phyloP scores from a whole-genome alignment of 2,888 invertebrate genomes.

The Melanostoma scalare region DNA sequence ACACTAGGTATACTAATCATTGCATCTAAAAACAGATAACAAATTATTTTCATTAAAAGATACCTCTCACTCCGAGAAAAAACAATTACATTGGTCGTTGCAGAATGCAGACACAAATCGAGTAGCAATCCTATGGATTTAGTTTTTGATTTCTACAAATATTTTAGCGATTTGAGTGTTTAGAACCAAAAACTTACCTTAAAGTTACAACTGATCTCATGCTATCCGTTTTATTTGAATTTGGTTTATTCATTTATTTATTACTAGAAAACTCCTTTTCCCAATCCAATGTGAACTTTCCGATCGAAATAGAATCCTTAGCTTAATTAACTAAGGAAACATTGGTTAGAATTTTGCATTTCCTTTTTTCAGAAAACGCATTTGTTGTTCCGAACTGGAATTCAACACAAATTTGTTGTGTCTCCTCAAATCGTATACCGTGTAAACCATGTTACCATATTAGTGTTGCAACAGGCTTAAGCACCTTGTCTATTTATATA shows the following conservation, averaged over 20 bases:
- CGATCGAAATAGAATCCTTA: conserved; percentile 16
- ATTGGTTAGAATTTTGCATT: conserved; percentile 24
- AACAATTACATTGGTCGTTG: no score
- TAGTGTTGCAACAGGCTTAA: background rate
- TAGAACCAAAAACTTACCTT: conserved; percentile 44
- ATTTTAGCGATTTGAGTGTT: background rate
- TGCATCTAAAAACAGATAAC: no score
- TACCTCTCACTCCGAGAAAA: no score
- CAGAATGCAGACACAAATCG: no score
- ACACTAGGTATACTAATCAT: no score
- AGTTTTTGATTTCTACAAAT: background rate
- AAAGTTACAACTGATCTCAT: conserved; percentile 62
- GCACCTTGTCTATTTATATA: background rate
- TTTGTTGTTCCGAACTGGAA: background rate
- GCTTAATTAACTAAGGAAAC: background rate
- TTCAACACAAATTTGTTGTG: conserved; percentile 15
- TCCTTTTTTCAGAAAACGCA: background rate
- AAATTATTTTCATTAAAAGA: no score
- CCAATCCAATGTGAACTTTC: background rate
- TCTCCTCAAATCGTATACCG: no score
- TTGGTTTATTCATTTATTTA: conserved; percentile 20
- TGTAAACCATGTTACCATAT: conserved; percentile 15
- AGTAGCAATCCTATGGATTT: no score
- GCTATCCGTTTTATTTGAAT: conserved; percentile 63
- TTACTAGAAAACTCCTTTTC: background rate